Base-by-base conservation (phyloP, 1,140 invertebrate species). In the Laupala kohalensis region DNA sequence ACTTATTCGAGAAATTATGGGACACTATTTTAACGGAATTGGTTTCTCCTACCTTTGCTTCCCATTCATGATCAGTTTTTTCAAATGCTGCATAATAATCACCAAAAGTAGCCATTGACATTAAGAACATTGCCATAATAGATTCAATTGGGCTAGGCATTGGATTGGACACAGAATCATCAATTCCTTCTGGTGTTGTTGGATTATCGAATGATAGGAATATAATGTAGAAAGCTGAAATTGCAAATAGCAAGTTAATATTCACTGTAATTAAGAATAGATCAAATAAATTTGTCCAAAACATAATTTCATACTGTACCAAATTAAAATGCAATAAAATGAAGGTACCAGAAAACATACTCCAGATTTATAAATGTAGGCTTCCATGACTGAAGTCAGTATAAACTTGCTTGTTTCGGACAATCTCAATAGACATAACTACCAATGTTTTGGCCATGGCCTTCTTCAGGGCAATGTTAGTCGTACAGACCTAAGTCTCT, bases 91-190 rank as follows among this genome's bases (percentile, higher is more conserved):
- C 87, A 79, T 95, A 99, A 77, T 97, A 95, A 78, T 95, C 93
- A 0, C 93, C 95, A 79, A 98, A 98, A 74, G 96, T 96, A 3
- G 95, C 95, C 75, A 99, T 85, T 0, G 96, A 98, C 93, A 98
- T 97, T 26, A 98, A 86, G 78, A 98, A 98, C 94, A 98, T 96
- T 2, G 92, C 93, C 87, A 99, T 93, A 12, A 98, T 87, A 13
- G 95, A 94, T 80, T 98, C 95, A 79, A 92, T 89, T 0, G 96
- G 93, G 19, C 90, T 93, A 0, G 91, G 90, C 87, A 95, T 91
- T 0, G 93, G 93, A 83, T 95, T 95, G 25, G 87, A 85, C 0
- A 77, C 74, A 1, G 76, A 74, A 62, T 80, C 79, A 67, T 80
- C 78, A 5, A 77, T 74, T 4, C 77, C 78, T 12, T 78, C 77